Evolutionary conservation across 2,797 vertebrate genomes (phyloP).

Genomic region (Meda fulgida): DNA sequence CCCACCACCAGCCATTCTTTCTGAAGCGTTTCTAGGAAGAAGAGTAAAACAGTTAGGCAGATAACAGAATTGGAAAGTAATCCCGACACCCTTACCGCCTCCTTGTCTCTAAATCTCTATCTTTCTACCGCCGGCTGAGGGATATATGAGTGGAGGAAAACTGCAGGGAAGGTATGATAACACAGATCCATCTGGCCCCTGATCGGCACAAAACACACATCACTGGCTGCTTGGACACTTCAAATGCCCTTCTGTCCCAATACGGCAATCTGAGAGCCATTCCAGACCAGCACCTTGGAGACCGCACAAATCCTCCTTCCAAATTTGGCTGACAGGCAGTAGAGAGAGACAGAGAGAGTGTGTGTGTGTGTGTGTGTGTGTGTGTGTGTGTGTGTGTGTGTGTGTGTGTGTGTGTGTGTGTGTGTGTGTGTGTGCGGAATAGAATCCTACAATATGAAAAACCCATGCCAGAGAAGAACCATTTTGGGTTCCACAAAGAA

Average conservation of each 20-base stretch:
- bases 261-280: slow-evolving; percentile 66
- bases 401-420: background rate
- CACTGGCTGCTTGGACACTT: slow-evolving; percentile 31
- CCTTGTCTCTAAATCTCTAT: background rate
- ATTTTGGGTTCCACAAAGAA: background rate
- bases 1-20: background rate
- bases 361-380: slow-evolving; percentile 3
- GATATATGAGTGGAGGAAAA: background rate
- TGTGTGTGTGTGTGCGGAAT: no score
- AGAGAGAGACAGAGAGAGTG: slow-evolving; percentile 6
- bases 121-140: background rate
- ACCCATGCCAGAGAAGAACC: background rate
- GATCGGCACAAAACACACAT: slow-evolving; percentile 13
- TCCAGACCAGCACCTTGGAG: slow-evolving; percentile 71
- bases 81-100: slow-evolving; percentile 65
- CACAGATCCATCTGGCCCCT: background rate
- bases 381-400: background rate
- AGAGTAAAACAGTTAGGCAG: background rate
- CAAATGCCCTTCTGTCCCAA: slow-evolving; percentile 59
- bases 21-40: background rate
- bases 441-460: no score
- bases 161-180: background rate
- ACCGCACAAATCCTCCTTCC: slow-evolving; percentile 72
- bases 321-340: background rate
- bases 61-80: background rate